A percentile compares a stretch with the other conserved stretches of the same genome.
Conservation (phyloP, 2,888 invertebrate genomes). For the Drosophila prostipennis region DNA sequence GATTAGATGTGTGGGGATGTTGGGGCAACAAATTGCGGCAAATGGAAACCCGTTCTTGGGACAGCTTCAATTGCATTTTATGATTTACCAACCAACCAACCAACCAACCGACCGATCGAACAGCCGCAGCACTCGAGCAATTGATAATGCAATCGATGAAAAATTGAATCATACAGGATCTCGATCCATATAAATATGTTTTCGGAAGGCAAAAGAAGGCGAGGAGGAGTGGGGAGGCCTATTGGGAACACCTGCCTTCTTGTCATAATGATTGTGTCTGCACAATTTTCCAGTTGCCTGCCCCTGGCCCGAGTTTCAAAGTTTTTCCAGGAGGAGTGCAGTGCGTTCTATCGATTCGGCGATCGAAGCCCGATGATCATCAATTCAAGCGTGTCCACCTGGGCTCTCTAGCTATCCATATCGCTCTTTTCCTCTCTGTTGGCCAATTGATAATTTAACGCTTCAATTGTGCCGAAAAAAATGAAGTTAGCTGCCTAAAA, state of each 20-base stretch:
- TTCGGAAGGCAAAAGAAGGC: neutral
- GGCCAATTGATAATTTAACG: conserved; percentile 81
- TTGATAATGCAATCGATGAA: conserved; percentile 75
- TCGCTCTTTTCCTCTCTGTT: conserved; percentile 31
- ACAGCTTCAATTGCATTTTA: conserved; percentile 70
- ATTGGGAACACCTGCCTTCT: conserved; percentile 66
- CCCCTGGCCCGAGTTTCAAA: conserved; percentile 22
- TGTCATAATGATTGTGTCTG: conserved; percentile 50
- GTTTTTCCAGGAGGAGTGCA: conserved; percentile 56
- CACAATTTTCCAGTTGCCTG: conserved; percentile 77
- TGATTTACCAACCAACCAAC: conserved; percentile 47
- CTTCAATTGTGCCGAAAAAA: conserved; percentile 67
- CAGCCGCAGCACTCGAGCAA: conserved; percentile 60
- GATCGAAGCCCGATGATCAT: conserved; percentile 21
- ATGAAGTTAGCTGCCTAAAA: conserved; percentile 24
- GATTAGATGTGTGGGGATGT: conserved; percentile 38
- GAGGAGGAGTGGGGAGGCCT: neutral
- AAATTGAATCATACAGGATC: conserved; percentile 60
- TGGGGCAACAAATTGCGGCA: conserved; percentile 58
- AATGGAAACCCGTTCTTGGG: conserved; percentile 65
- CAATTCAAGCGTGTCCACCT: conserved; percentile 72
- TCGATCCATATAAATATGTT: conserved; percentile 41
- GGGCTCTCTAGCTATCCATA: conserved; percentile 32
- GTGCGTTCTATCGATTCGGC: conserved; percentile 20
- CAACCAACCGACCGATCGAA: conserved; percentile 7